Percentiles rank a stretch among this genome's conserved stretches.
These are phyloP conservation scores for Theodoxus fluviatilis DNA, from an alignment of 2,888 invertebrate species.

Conservation along the genomic window DNA sequence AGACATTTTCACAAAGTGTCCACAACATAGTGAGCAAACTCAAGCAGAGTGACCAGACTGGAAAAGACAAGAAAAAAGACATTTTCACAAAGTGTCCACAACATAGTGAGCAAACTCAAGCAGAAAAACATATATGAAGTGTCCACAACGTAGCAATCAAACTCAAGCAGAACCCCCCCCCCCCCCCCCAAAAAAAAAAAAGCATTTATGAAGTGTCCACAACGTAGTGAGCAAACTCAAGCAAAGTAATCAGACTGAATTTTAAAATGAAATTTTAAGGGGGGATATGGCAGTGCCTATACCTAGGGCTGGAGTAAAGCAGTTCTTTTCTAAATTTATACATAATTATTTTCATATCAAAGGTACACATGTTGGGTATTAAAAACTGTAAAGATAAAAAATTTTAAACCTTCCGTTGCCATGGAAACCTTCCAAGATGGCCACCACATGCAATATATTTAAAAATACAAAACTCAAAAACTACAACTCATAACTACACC, in stretches of 20 bases:
- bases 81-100: not conserved
- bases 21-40: conserved; percentile 74
- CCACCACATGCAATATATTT: too few species aligned
- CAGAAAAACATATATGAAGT: too few species aligned
- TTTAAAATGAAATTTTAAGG: conserved; percentile 4
- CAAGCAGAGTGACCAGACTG: conserved; percentile 85
- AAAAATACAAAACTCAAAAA: too few species aligned
- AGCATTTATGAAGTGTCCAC: not conserved
- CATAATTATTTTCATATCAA: too few species aligned
- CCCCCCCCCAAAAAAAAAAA: conserved; percentile 45
- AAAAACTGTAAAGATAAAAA: too few species aligned
- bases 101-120: not conserved
- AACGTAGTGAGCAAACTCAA: not conserved
- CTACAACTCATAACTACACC: too few species aligned
- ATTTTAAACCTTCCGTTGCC: too few species aligned
- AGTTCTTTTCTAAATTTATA: too few species aligned
- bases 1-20: not conserved
- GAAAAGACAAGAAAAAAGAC: conserved; percentile 30
- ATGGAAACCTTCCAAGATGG: too few species aligned
- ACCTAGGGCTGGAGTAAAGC: too few species aligned
- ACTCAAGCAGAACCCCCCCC: conserved; percentile 77
- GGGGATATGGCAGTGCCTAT: too few species aligned
- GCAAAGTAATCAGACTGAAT: conserved; percentile 78
- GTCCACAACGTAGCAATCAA: not conserved
- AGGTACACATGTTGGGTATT: too few species aligned